phyloP scores from a whole-genome alignment of 35 echinoderm and acorn worm genomes.

The Apostichopus parvimensis region DNA sequence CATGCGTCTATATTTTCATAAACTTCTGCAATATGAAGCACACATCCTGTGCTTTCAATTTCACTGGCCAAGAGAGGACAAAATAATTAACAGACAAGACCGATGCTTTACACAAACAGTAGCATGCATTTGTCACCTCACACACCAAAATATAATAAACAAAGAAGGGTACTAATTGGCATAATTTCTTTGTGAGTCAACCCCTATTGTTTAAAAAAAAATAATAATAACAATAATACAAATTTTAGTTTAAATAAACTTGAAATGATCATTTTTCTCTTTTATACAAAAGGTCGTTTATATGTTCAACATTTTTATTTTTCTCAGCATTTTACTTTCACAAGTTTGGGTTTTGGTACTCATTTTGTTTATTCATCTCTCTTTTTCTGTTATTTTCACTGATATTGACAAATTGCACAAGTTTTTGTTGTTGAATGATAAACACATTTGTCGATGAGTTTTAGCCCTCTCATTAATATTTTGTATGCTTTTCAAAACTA shows the following conservation, averaged over 20 bases:
- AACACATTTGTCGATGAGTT: constrained; percentile 17
- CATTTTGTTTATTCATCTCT: background rate
- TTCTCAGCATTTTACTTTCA: background rate
- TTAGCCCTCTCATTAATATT: background rate
- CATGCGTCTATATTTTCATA: constrained; percentile 22
- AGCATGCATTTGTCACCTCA: background rate
- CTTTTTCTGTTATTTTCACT: background rate
- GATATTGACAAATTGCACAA: constrained; percentile 46
- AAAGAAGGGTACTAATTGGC: background rate
- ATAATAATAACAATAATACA: background rate
- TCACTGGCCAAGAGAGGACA: background rate
- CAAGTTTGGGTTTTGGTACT: background rate
- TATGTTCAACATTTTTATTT: background rate
- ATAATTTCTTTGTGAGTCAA: background rate
- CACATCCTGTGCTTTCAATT: background rate
- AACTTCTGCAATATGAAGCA: background rate
- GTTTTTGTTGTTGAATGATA: constrained; percentile 16
- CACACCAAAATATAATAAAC: background rate
- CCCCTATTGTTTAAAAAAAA: background rate
- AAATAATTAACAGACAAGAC: background rate
- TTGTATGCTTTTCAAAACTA: constrained; percentile 3
- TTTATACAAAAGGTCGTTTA: background rate
- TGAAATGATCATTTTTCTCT: background rate
- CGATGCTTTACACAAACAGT: background rate
- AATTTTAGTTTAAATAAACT: background rate